phyloP scores from a whole-genome alignment of 2,797 vertebrate species.

The Tadarida brasiliensis region DNA sequence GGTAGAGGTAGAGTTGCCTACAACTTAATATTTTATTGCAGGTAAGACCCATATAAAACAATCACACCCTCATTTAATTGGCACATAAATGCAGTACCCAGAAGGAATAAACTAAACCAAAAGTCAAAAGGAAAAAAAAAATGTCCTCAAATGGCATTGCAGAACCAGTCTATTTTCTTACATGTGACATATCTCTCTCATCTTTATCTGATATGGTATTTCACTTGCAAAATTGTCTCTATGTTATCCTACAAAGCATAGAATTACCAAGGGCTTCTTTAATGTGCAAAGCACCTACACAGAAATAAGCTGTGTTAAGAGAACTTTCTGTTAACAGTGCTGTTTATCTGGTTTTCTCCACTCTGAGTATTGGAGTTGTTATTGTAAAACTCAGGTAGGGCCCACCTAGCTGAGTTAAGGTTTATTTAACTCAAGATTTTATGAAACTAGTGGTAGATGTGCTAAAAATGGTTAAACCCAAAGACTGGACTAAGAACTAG shows the following conservation, averaged over 20 bases:
- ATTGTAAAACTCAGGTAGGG: neutral
- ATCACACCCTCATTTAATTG: neutral
- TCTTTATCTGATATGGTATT: neutral
- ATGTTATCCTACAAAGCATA: neutral
- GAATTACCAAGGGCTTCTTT: neutral
- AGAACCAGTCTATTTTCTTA: neutral
- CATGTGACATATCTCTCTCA: neutral
- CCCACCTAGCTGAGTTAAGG: neutral
- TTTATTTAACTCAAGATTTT: constrained; percentile 1
- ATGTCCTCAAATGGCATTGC: neutral
- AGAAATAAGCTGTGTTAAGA: constrained; percentile 21
- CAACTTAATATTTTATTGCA: constrained; percentile 32
- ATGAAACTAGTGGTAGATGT: neutral
- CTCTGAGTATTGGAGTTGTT: neutral
- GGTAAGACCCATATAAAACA: neutral
- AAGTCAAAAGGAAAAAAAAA: neutral
- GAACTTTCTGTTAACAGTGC: constrained; percentile 7
- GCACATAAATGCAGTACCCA: neutral
- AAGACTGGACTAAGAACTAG: neutral
- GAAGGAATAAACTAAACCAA: constrained; percentile 7
- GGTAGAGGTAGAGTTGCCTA: neutral
- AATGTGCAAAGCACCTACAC: neutral
- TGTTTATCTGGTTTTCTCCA: neutral
- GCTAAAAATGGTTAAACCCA: neutral
- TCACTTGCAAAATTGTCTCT: constrained; percentile 30